Percentiles rank a stretch among this genome's conserved stretches.
Evolutionary conservation across 2,113 vertebrate genomes (phyloP).

Genomic region (Tychaedon coryphoeus): DNA sequence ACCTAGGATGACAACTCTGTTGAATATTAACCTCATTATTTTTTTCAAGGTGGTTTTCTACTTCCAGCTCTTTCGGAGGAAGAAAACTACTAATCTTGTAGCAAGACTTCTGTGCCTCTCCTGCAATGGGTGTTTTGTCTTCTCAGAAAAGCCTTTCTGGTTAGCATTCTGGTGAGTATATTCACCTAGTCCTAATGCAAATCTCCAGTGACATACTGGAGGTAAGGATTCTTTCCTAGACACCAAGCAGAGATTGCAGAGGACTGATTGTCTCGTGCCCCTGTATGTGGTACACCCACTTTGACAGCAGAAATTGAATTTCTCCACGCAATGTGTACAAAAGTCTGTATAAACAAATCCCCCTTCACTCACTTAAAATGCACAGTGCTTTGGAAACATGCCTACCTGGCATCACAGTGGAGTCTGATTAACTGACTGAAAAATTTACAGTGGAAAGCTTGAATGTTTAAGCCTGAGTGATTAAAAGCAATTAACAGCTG

Average conservation of each 20-base stretch:
- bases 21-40: background rate
- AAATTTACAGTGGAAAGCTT: background rate
- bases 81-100: background rate
- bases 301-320: background rate
- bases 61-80: background rate
- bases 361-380: background rate
- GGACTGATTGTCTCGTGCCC: fast-evolving
- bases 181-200: background rate
- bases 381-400: background rate
- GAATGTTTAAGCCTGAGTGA: background rate
- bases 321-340: fast-evolving
- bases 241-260: background rate
- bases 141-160: background rate
- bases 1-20: background rate
- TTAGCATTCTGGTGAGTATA: background rate
- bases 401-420: background rate
- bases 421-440: background rate
- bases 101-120: background rate
- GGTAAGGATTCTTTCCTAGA: background rate
- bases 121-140: background rate
- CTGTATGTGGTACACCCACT: background rate
- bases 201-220: background rate
- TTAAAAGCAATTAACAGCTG: background rate
- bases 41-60: background rate
- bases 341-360: background rate